phyloP scores from a whole-genome alignment of 2,113 vertebrate species.

The Phalacrocorax brasilianus region DNA sequence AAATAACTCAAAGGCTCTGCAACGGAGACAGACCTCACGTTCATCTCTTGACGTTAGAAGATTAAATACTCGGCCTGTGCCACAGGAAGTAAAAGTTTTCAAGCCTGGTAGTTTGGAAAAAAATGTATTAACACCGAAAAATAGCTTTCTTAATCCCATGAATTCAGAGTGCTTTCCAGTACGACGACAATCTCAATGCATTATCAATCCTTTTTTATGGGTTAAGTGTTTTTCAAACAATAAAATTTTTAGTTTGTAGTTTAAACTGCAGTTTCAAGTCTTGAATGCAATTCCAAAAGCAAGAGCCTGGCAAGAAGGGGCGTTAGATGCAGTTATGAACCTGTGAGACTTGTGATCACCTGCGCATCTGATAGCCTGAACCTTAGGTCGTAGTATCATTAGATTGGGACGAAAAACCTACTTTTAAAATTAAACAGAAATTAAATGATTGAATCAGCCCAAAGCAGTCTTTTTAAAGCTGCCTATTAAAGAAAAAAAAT shows the following conservation, averaged over 20 bases:
- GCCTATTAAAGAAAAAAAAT: neutral
- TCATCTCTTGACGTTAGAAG: neutral
- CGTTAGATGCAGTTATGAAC: too few relatives aligned
- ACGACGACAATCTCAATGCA: neutral
- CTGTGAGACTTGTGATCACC: neutral
- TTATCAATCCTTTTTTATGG: neutral
- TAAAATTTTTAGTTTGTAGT: neutral
- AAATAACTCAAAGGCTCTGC: neutral
- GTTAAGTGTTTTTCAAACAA: neutral
- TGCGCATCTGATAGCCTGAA: rapidly evolving
- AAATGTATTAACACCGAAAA: neutral
- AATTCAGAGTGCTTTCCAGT: neutral
- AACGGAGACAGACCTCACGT: neutral
- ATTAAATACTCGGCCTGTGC: neutral
- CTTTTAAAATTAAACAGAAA: neutral
- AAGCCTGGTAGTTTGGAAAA: neutral
- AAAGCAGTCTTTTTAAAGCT: neutral
- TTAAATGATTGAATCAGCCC: neutral
- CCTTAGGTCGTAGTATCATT: rapidly evolving
- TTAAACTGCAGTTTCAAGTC: neutral
- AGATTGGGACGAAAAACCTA: neutral
- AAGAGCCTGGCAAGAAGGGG: neutral
- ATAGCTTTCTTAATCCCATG: neutral
- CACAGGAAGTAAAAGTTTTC: neutral
- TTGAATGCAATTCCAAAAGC: neutral